phyloP scores from a whole-genome alignment of 2,888 invertebrate genomes.

The Leuctra nigra region DNA sequence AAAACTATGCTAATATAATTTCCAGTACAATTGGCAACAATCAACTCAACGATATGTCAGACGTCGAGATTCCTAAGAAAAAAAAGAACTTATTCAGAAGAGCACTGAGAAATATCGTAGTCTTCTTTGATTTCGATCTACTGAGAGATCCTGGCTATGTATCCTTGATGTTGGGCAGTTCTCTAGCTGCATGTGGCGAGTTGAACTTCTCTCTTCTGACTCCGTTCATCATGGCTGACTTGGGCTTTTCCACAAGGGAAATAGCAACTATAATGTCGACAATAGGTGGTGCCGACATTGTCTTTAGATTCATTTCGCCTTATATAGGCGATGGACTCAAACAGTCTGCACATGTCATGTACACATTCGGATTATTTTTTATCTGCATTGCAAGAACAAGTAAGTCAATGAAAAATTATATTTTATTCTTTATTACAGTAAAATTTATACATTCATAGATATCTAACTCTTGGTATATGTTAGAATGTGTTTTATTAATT shows the following conservation, averaged over 20 bases:
- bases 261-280: slow-evolving; percentile 58
- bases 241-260: slow-evolving; percentile 49
- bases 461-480: no score
- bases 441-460: not conserved
- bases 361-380: slow-evolving; percentile 51
- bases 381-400: slow-evolving; percentile 54
- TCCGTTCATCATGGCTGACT: slow-evolving; percentile 59
- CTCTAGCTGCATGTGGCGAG: slow-evolving; percentile 61
- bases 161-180: slow-evolving; percentile 59
- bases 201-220: slow-evolving; percentile 59
- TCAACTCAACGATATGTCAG: no score
- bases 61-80: no score
- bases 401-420: slow-evolving; percentile 41
- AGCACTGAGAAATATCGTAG: no score
- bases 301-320: slow-evolving; percentile 56
- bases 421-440: not conserved
- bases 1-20: no score
- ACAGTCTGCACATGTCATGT: slow-evolving; percentile 56
- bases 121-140: slow-evolving; percentile 57
- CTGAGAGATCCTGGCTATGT: slow-evolving; percentile 60
- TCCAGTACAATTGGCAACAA: no score
- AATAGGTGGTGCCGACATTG: slow-evolving; percentile 54
- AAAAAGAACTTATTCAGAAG: no score
- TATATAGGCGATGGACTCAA: slow-evolving; percentile 58
- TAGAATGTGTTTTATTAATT: no score